Conservation (phyloP, 2,888 invertebrate genomes). For the Formica aserva region DNA sequence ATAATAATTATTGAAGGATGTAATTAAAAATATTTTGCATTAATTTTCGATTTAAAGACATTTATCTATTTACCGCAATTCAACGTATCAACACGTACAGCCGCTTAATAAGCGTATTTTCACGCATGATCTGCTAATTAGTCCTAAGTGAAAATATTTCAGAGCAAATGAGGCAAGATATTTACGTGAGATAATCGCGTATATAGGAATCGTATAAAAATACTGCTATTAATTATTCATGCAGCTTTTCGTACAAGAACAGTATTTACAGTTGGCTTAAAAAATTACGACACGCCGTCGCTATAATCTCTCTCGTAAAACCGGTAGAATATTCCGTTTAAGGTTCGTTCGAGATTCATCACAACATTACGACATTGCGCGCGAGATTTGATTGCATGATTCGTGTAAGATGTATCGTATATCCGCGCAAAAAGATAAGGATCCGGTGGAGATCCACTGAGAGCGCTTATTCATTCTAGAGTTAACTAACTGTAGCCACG, state of each 20-base stretch:
- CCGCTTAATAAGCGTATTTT: constrained; percentile 18
- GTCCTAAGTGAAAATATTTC: constrained; percentile 24
- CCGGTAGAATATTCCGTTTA: constrained; percentile 13
- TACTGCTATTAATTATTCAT: not conserved
- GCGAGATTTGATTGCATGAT: constrained; percentile 9
- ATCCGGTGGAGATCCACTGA: constrained; percentile 29
- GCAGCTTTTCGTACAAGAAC: not conserved
- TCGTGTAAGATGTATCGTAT: constrained; percentile 38
- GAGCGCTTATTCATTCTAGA: constrained; percentile 23
- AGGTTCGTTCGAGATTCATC: constrained; percentile 10
- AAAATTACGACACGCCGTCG: not conserved
- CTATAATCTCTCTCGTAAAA: constrained; percentile 5
- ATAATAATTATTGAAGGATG: not conserved
- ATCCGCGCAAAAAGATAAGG: constrained; percentile 37
- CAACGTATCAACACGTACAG: not conserved
- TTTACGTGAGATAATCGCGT: constrained; percentile 9
- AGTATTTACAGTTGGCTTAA: not conserved
- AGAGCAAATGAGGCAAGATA: not conserved
- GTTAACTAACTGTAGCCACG: constrained; percentile 7
- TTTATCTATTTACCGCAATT: not conserved
- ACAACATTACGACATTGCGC: constrained; percentile 8
- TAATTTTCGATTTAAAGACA: not conserved
- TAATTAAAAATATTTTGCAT: not conserved
- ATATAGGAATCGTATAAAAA: not conserved
- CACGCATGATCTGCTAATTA: constrained; percentile 31